phyloP scores from a whole-genome alignment of 2,888 invertebrate species.

The Cataglyphis altisquamis region DNA sequence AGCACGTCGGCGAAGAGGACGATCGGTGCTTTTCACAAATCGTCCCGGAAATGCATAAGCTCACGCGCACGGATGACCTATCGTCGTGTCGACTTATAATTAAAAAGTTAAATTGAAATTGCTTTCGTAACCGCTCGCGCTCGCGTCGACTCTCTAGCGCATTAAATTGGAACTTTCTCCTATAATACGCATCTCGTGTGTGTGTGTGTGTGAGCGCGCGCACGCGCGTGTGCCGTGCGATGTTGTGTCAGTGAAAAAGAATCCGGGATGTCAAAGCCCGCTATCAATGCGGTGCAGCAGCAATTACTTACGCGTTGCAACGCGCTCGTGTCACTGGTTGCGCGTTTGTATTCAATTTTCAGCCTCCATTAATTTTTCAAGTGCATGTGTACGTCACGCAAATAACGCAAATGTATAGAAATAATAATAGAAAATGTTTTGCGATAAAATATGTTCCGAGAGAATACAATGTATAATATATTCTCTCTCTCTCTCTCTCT shows the following conservation, averaged over 20 bases:
- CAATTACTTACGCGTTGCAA: constrained; percentile 38
- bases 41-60: constrained; percentile 62
- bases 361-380: constrained; percentile 21
- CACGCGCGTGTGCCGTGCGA: background rate
- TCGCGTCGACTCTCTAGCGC: constrained; percentile 13
- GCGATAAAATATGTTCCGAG: constrained; percentile 19
- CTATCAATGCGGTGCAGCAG: constrained; percentile 35
- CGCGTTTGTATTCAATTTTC: constrained; percentile 31
- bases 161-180: constrained; percentile 68
- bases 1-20: constrained; percentile 43
- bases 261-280: constrained; percentile 38
- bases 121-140: constrained; percentile 58
- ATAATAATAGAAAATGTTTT: constrained; percentile 22
- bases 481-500: too few relatives aligned
- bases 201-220: background rate
- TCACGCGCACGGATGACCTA: constrained; percentile 51
- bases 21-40: constrained; percentile 13
- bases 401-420: background rate
- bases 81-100: constrained; percentile 73
- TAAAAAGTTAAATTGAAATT: constrained; percentile 77
- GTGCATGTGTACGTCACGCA: background rate
- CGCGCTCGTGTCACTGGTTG: background rate
- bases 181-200: constrained; percentile 26
- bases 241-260: constrained; percentile 32
- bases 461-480: too few relatives aligned